phyloP scores from a whole-genome alignment of 2,888 invertebrate genomes.

The Drosophila siamana region DNA sequence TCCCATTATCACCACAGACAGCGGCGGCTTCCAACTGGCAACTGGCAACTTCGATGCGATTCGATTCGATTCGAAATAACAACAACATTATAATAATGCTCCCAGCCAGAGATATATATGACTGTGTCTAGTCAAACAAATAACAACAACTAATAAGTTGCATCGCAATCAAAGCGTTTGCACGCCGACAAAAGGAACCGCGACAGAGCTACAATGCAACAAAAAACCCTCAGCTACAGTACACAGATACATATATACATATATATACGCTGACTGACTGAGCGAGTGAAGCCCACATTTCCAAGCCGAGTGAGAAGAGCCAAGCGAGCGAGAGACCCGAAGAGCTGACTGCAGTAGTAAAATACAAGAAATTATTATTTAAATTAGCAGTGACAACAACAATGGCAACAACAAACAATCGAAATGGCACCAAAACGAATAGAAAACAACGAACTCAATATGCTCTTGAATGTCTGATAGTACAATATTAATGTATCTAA shows the following conservation, averaged over 20 bases:
- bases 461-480: too few species aligned
- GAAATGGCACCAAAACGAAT: conserved; percentile 29
- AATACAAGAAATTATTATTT: conserved; percentile 73
- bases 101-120: conserved; percentile 67
- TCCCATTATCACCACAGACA: conserved; percentile 80
- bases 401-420: conserved; percentile 24
- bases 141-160: conserved; percentile 83
- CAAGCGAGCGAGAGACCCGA: conserved; percentile 16
- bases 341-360: conserved; percentile 42
- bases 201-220: conserved; percentile 25
- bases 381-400: conserved; percentile 58
- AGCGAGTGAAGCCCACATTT: conserved; percentile 39
- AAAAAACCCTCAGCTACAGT: conserved; percentile 22
- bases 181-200: conserved; percentile 75
- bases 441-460: conserved; percentile 7
- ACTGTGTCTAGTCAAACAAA: conserved; percentile 82
- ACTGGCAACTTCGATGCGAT: conserved; percentile 36
- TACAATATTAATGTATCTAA: too few species aligned
- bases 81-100: conserved; percentile 62
- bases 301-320: conserved; percentile 45
- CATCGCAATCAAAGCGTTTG: conserved; percentile 70
- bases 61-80: conserved; percentile 8
- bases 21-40: conserved; percentile 74
- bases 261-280: conserved; percentile 1
- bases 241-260: neutral